Evolutionary conservation across 2,797 vertebrate genomes (phyloP).

Genomic region (Gouania willdenowi): DNA sequence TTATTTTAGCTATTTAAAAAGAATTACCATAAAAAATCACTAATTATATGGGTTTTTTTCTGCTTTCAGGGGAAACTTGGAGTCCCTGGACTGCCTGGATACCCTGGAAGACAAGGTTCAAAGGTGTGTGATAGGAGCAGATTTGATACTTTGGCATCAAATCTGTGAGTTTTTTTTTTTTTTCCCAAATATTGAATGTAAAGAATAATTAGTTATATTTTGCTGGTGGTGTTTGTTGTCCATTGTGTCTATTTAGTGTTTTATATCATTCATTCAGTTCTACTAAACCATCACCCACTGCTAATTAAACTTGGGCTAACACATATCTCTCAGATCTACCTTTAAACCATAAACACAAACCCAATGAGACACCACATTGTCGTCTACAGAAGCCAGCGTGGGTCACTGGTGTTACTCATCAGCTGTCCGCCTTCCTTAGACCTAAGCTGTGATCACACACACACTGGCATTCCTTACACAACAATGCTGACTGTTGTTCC

Average conservation of each 20-base stretch:
- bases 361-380: slow-evolving; percentile 11
- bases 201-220: too few relatives aligned
- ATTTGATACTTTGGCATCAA: too few relatives aligned
- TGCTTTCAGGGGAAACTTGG: slow-evolving; percentile 90
- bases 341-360: slow-evolving; percentile 16
- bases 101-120: slow-evolving; percentile 94
- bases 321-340: not conserved
- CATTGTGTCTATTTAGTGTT: too few relatives aligned
- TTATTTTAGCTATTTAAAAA: too few relatives aligned
- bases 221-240: too few relatives aligned
- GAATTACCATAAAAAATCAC: too few relatives aligned
- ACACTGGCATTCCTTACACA: slow-evolving; percentile 17
- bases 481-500: slow-evolving; percentile 19
- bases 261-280: too few relatives aligned
- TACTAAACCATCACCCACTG: too few relatives aligned
- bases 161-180: too few relatives aligned
- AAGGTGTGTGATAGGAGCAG: slow-evolving; percentile 79
- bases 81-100: slow-evolving; percentile 94
- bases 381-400: not conserved
- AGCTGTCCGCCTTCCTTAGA: slow-evolving; percentile 37
- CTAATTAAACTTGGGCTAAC: slow-evolving; percentile 4
- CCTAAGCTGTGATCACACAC: slow-evolving; percentile 13
- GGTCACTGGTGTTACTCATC: slow-evolving; percentile 41
- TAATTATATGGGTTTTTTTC: slow-evolving; percentile 10
- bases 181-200: too few relatives aligned